Conservation (phyloP, 2,888 invertebrate species). For the Dugesia japonica region DNA sequence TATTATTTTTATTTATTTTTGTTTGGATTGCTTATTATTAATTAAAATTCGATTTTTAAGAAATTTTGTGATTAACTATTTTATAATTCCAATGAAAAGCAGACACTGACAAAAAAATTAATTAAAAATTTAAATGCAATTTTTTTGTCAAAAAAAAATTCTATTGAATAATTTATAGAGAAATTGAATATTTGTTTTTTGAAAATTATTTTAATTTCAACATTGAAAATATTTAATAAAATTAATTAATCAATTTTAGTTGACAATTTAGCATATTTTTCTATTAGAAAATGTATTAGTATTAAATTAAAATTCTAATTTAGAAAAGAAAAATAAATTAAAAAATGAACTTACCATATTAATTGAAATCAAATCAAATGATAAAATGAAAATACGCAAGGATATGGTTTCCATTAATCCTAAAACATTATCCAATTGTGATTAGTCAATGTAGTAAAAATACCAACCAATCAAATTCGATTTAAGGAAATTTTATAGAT, state of each 20-base stretch:
- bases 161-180: too few relatives aligned
- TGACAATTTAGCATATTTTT: too few relatives aligned
- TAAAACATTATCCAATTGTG: background rate
- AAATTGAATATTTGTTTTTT: too few relatives aligned
- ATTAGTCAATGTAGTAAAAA: background rate
- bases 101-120: background rate
- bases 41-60: background rate
- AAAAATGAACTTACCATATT: background rate
- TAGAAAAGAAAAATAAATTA: background rate
- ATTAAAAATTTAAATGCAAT: background rate
- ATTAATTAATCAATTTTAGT: too few relatives aligned
- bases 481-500: too few relatives aligned
- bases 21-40: background rate
- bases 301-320: background rate
- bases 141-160: background rate
- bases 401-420: background rate
- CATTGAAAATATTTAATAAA: too few relatives aligned
- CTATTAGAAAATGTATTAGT: background rate
- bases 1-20: background rate
- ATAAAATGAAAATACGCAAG: background rate
- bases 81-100: background rate
- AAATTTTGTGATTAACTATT: background rate
- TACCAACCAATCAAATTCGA: background rate
- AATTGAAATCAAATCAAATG: background rate
- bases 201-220: too few relatives aligned